These are phyloP conservation scores for Numida meleagris DNA, from an alignment of 2,113 vertebrate species.

Conservation along the genomic window DNA sequence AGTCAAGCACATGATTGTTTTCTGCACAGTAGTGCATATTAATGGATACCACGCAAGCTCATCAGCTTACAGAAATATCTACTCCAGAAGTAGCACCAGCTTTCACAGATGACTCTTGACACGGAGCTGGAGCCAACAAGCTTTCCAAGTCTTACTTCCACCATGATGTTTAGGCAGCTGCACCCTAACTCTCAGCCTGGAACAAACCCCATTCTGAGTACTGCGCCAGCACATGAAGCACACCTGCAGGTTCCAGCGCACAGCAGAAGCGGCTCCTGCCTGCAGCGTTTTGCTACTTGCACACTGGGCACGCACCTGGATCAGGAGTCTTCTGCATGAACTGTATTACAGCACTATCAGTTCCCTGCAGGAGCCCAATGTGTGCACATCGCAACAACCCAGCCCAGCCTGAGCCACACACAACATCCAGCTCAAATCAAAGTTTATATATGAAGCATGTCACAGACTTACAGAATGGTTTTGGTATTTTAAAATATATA, in stretches of 20 bases:
- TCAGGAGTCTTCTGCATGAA: neutral
- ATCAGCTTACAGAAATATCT: neutral
- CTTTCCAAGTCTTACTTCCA: neutral
- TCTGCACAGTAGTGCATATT: accelerated
- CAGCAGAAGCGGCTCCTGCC: neutral
- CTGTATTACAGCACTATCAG: neutral
- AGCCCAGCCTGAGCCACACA: neutral
- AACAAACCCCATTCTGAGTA: neutral
- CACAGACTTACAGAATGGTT: neutral
- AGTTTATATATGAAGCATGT: accelerated
- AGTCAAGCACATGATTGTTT: neutral
- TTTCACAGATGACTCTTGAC: neutral
- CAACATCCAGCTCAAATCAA: neutral
- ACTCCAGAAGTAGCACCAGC: neutral
- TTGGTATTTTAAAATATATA: too few species aligned
- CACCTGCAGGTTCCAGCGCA: neutral
- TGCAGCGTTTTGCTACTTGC: neutral
- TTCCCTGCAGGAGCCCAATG: neutral
- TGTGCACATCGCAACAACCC: neutral
- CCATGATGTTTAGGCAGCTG: accelerated
- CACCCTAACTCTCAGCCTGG: neutral
- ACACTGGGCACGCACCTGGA: neutral
- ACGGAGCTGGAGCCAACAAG: neutral
- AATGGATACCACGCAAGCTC: neutral
- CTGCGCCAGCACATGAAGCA: accelerated